phyloP scores from a whole-genome alignment of 2,888 invertebrate species.

The Vanessa cardui region DNA sequence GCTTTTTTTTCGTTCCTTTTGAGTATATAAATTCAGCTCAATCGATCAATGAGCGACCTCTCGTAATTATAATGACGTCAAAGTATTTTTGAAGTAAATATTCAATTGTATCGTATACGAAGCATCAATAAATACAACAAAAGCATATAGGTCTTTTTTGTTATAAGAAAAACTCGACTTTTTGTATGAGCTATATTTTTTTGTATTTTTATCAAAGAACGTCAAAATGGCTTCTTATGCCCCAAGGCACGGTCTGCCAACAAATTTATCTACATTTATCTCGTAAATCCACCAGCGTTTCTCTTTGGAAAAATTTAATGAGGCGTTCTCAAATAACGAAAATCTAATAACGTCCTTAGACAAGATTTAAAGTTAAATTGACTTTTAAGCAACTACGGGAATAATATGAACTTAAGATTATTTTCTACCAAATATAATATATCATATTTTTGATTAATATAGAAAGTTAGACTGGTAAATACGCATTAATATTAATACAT shows the following conservation, averaged over 20 bases:
- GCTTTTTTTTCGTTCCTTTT: too few relatives aligned
- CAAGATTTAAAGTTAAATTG: slow-evolving; percentile 9
- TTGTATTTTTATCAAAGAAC: slow-evolving; percentile 44
- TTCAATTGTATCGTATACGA: too few relatives aligned
- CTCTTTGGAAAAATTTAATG: slow-evolving; percentile 51
- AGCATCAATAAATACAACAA: too few relatives aligned
- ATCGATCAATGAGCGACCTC: too few relatives aligned
- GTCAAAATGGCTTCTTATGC: slow-evolving; percentile 49
- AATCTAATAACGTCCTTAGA: slow-evolving; percentile 29
- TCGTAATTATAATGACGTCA: too few relatives aligned
- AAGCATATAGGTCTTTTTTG: too few relatives aligned
- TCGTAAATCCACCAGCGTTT: slow-evolving; percentile 49
- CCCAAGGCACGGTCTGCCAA: slow-evolving; percentile 25
- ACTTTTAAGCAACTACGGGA: neutral
- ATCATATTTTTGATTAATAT: too few relatives aligned
- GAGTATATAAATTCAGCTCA: too few relatives aligned
- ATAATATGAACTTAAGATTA: neutral
- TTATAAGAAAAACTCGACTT: too few relatives aligned
- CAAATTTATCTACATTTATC: slow-evolving; percentile 36
- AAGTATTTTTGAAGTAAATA: too few relatives aligned
- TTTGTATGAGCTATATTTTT: neutral
- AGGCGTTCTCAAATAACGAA: slow-evolving; percentile 52
- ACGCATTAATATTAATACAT: too few relatives aligned
- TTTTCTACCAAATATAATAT: neutral
- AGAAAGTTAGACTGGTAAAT: too few relatives aligned